Evolutionary conservation across 2,113 vertebrate genomes (phyloP).

Genomic region (Sminthopsis crassicaudata): DNA sequence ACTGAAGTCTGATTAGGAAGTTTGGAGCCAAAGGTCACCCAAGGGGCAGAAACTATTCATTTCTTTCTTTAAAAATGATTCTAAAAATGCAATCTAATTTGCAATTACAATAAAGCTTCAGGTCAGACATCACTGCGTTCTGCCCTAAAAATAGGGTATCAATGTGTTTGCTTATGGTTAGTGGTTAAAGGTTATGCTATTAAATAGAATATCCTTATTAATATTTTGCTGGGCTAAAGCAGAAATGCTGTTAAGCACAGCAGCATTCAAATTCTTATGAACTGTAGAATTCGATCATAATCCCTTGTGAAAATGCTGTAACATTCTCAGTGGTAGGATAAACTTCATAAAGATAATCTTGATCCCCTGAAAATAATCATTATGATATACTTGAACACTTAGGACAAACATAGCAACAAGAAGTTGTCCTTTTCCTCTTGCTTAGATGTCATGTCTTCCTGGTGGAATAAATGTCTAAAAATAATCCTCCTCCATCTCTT

Average conservation of each 20-base stretch:
- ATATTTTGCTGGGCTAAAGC: slow-evolving; percentile 33
- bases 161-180: background rate
- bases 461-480: slow-evolving; percentile 76
- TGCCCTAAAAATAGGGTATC: slow-evolving; percentile 20
- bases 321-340: slow-evolving; percentile 33
- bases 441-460: slow-evolving; percentile 69
- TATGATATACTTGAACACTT: slow-evolving; percentile 64
- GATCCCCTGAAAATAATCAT: slow-evolving; percentile 55
- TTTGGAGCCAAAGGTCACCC: slow-evolving; percentile 25
- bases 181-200: slow-evolving; percentile 17
- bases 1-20: background rate
- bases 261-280: slow-evolving; percentile 39
- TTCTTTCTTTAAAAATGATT: slow-evolving; percentile 49
- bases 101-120: slow-evolving; percentile 13
- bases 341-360: slow-evolving; percentile 63
- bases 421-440: slow-evolving; percentile 71
- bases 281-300: slow-evolving; percentile 23
- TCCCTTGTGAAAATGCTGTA: slow-evolving; percentile 42
- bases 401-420: slow-evolving; percentile 56
- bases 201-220: slow-evolving; percentile 20
- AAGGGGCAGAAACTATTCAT: background rate
- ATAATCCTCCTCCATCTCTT: slow-evolving; percentile 62
- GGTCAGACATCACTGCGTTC: background rate
- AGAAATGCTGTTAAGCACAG: slow-evolving; percentile 44
- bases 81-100: slow-evolving; percentile 39